Percentiles rank a stretch among this genome's conserved stretches.
Evolutionary conservation across 1,140 invertebrate genomes (phyloP).

Genomic region (Zaprionus davidi): DNA sequence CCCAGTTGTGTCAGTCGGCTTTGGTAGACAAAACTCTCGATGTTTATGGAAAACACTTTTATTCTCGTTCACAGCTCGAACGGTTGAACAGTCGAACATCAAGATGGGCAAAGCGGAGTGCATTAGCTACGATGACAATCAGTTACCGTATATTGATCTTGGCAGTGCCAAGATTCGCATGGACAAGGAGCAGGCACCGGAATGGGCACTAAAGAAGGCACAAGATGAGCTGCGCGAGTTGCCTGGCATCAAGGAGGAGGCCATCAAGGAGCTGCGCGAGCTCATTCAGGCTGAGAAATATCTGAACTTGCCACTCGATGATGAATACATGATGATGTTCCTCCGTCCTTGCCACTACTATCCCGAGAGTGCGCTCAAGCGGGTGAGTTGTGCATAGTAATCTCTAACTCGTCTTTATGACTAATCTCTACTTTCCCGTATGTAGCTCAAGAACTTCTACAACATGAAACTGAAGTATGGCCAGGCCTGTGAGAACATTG

Average conservation of each 20-base stretch:
- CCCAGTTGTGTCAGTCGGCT: conserved; percentile 62
- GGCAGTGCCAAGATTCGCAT: conserved; percentile 85
- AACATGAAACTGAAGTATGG: conserved; percentile 86
- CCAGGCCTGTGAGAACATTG: conserved; percentile 85
- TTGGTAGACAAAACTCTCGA: conserved; percentile 50
- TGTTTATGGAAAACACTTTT: conserved; percentile 51
- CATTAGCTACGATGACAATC: conserved; percentile 85
- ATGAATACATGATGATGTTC: conserved; percentile 88
- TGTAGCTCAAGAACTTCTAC: conserved; percentile 87
- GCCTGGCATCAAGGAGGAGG: conserved; percentile 87
- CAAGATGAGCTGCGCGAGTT: conserved; percentile 88
- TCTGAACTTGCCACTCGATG: conserved; percentile 86
- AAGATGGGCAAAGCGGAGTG: conserved; percentile 76
- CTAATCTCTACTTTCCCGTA: background rate
- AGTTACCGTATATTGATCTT: conserved; percentile 85
- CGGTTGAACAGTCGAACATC: conserved; percentile 28
- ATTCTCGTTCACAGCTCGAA: conserved; percentile 69
- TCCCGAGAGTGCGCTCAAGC: conserved; percentile 87
- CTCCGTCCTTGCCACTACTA: conserved; percentile 89
- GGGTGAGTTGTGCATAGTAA: conserved; percentile 84
- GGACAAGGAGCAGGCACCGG: conserved; percentile 85
- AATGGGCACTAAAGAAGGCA: conserved; percentile 86
- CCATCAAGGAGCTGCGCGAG: conserved; percentile 86
- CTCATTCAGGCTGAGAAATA: conserved; percentile 85
- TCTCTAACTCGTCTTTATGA: background rate